Conservation (phyloP, 2,113 vertebrate genomes). For the Glaucidium brasilianum region DNA sequence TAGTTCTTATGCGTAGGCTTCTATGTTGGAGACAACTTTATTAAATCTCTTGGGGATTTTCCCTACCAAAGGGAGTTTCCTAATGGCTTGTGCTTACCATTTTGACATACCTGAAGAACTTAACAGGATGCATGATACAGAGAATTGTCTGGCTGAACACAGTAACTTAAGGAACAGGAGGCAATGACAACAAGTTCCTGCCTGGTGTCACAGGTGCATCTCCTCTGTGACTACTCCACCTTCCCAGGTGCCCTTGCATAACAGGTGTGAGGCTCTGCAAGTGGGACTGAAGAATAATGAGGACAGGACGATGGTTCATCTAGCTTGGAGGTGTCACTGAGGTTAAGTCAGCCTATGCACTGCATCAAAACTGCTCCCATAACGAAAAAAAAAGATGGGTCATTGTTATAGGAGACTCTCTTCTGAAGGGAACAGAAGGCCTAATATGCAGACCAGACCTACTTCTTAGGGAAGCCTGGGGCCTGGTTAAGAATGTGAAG, state of each 20-base stretch:
- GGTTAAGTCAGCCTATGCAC: too few species aligned
- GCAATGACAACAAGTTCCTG: neutral
- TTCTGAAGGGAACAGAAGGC: too few species aligned
- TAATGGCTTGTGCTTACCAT: neutral
- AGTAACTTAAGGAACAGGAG: neutral
- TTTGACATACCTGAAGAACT: neutral
- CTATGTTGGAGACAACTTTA: neutral
- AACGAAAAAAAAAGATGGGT: too few species aligned
- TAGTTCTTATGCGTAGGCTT: neutral
- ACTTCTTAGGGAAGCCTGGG: too few species aligned
- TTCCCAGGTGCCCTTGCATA: neutral
- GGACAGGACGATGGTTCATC: too few species aligned
- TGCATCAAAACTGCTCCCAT: too few species aligned
- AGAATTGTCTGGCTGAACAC: neutral
- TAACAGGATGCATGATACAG: rapidly evolving
- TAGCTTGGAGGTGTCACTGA: too few species aligned
- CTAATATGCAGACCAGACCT: too few species aligned
- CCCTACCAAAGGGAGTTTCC: neutral
- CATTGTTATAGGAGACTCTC: too few species aligned
- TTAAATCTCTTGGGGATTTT: neutral
- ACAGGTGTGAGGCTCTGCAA: neutral
- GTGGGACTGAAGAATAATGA: too few species aligned
- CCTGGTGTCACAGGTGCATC: neutral
- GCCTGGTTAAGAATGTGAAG: too few species aligned
- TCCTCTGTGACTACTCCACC: neutral